Conservation (phyloP, 2,113 vertebrate species). For the Ceuthmochares aereus region DNA sequence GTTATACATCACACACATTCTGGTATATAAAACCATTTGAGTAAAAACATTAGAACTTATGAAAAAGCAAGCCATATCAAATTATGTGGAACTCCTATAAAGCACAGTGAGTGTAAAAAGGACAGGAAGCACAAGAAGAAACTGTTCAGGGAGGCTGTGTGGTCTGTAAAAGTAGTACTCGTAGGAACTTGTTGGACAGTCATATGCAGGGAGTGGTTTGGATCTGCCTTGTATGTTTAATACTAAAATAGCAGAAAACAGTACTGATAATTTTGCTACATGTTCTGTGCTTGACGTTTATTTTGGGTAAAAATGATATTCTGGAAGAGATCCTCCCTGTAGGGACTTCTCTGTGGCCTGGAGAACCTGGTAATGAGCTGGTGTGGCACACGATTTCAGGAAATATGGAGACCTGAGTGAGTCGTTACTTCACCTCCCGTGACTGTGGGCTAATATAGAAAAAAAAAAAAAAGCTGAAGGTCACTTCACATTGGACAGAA, state of each 20-base stretch:
- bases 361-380: not conserved
- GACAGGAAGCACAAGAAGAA: not conserved
- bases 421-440: not conserved
- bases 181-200: not conserved
- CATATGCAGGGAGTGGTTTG: not conserved
- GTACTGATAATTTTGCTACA: not conserved
- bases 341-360: not conserved
- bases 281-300: not conserved
- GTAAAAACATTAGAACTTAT: not conserved
- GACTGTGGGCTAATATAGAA: not conserved
- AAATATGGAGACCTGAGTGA: accelerated
- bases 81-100: not conserved
- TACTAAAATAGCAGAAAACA: not conserved
- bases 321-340: not conserved
- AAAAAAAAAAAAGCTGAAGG: not conserved
- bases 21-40: not conserved
- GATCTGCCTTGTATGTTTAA: not conserved
- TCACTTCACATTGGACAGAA: not conserved
- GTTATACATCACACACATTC: conserved; percentile 1
- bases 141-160: too few relatives aligned
- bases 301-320: not conserved
- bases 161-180: not conserved
- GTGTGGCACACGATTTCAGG: not conserved
- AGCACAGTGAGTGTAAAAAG: not conserved
- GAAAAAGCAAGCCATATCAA: not conserved